These are phyloP conservation scores for Sminthurides bifidus DNA, from an alignment of 1,140 invertebrate genomes.

Conservation along the genomic window DNA sequence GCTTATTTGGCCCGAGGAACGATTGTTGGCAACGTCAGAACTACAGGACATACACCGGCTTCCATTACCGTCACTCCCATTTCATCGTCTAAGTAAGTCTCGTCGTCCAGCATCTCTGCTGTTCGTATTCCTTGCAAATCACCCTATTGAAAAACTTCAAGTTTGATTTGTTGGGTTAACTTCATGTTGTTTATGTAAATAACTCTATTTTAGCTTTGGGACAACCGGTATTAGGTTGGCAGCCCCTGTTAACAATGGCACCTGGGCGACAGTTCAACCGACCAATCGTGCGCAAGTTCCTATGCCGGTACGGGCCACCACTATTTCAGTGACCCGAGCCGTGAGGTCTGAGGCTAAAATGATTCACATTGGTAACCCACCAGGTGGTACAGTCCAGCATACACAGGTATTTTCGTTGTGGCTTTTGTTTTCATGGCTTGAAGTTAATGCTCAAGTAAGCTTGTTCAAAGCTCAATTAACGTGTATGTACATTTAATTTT, in stretches of 20 bases:
- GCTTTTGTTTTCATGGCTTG: neutral
- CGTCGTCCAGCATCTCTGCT: neutral
- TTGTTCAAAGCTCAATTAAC: neutral
- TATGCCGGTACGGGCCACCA: conserved; percentile 16
- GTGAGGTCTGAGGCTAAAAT: conserved; percentile 28
- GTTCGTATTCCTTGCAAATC: neutral
- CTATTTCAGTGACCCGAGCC: conserved; percentile 21
- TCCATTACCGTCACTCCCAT: conserved; percentile 32
- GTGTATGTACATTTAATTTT: neutral
- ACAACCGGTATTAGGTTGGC: conserved; percentile 15
- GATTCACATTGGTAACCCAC: conserved; percentile 32
- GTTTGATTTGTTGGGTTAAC: neutral
- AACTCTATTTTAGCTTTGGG: conserved; percentile 15
- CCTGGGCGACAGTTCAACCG: conserved; percentile 29
- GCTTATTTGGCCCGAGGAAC: conserved; percentile 27
- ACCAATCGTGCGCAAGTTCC: conserved; percentile 10
- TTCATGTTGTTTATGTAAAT: neutral
- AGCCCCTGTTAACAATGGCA: conserved; percentile 26
- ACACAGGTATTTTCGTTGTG: conserved; percentile 16
- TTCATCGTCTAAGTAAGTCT: conserved; percentile 24
- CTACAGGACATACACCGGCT: conserved; percentile 18
- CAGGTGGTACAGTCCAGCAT: conserved; percentile 23
- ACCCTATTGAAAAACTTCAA: neutral
- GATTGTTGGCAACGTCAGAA: conserved; percentile 16
- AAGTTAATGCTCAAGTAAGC: neutral